Evolutionary conservation across 2,797 vertebrate genomes (phyloP).

Genomic region (Eulemur rubriventer): DNA sequence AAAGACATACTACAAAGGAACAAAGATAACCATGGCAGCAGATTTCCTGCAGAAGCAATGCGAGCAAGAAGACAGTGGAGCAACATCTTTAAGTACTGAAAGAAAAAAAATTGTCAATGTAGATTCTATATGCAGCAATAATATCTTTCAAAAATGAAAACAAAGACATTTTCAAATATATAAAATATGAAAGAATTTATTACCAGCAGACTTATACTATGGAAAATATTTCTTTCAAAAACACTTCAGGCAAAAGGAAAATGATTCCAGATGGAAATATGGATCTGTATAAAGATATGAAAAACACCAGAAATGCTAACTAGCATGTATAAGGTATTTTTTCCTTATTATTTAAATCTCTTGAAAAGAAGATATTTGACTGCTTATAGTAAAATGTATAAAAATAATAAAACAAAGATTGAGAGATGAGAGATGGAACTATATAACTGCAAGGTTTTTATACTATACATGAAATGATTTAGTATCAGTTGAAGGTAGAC

Average conservation of each 20-base stretch:
- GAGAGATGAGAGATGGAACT: background rate
- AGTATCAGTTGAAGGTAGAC: background rate
- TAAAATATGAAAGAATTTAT: background rate
- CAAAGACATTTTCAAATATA: background rate
- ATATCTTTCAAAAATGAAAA: constrained; percentile 13
- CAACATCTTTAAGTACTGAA: background rate
- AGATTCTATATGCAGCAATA: background rate
- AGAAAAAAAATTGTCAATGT: background rate
- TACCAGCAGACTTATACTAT: background rate
- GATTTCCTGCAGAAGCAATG: background rate
- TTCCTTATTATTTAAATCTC: background rate
- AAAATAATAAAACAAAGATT: background rate
- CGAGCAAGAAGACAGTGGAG: background rate
- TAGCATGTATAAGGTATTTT: background rate
- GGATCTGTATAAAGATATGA: background rate
- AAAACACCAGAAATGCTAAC: background rate
- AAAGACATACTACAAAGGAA: background rate
- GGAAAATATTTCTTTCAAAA: background rate
- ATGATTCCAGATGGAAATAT: background rate
- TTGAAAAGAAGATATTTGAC: background rate
- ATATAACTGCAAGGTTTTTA: background rate
- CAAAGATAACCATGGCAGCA: background rate
- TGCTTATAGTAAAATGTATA: background rate
- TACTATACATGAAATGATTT: background rate
- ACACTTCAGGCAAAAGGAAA: background rate